Conservation (phyloP, 2,888 invertebrate species). For the Papilio demoleus region DNA sequence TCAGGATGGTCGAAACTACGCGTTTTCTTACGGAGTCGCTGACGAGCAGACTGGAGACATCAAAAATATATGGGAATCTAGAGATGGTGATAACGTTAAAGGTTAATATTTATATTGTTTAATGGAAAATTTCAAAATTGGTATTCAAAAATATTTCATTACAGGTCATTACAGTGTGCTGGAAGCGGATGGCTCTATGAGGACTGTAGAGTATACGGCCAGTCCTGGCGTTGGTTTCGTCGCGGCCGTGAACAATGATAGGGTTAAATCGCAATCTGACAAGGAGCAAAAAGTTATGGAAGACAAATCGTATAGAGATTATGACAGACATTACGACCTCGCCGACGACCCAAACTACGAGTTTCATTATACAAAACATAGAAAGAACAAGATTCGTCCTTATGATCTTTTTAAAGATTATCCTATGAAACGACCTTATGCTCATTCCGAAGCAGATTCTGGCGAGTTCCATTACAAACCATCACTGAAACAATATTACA, state of each 20-base stretch:
- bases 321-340: slow-evolving; percentile 68
- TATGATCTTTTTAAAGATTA: slow-evolving; percentile 63
- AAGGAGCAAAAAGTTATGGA: slow-evolving; percentile 51
- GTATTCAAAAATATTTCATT: slow-evolving; percentile 14
- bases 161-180: slow-evolving; percentile 86
- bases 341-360: slow-evolving; percentile 66
- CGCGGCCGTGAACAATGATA: slow-evolving; percentile 82
- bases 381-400: slow-evolving; percentile 60
- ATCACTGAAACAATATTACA: slow-evolving; percentile 65
- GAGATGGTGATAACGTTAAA: slow-evolving; percentile 84
- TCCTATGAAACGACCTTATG: slow-evolving; percentile 60
- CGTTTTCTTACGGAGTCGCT: slow-evolving; percentile 85
- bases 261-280: slow-evolving; percentile 49
- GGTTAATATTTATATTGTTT: slow-evolving; percentile 56
- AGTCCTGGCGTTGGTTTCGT: slow-evolving; percentile 83
- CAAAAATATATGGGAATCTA: slow-evolving; percentile 85
- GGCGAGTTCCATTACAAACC: slow-evolving; percentile 74
- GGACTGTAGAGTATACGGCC: slow-evolving; percentile 85
- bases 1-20: slow-evolving; percentile 83
- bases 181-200: slow-evolving; percentile 86
- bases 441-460: slow-evolving; percentile 64
- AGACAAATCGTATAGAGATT: slow-evolving; percentile 69
- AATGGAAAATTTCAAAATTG: neutral
- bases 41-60: slow-evolving; percentile 84
- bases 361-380: slow-evolving; percentile 54